phyloP scores from a whole-genome alignment of 2,888 invertebrate species.

The Incurvaria masculella region DNA sequence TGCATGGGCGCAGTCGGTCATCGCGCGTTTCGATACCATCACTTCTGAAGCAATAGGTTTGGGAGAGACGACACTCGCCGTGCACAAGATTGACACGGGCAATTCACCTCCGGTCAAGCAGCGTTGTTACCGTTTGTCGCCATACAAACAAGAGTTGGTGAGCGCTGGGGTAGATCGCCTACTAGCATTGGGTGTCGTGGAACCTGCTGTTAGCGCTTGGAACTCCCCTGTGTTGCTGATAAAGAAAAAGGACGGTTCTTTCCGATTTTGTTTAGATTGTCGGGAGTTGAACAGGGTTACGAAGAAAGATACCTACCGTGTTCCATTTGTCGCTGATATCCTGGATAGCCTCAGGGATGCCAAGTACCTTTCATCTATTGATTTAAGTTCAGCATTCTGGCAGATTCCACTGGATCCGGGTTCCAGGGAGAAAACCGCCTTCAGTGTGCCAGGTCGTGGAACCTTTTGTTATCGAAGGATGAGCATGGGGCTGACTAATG shows the following conservation, averaged over 20 bases:
- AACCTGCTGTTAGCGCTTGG: no score
- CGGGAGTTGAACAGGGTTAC: no score
- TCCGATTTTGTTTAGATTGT: neutral
- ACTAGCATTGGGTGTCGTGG: no score
- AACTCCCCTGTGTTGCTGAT: neutral
- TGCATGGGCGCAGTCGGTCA: no score
- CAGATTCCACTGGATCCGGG: slow-evolving; percentile 4
- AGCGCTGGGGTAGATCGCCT: no score
- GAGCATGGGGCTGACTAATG: slow-evolving; percentile 15
- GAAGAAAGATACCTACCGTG: slow-evolving; percentile 11
- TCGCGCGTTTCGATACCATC: no score
- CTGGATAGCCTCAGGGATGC: slow-evolving; percentile 19
- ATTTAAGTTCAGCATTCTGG: slow-evolving; percentile 15
- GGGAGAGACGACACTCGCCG: no score
- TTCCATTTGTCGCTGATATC: slow-evolving; percentile 19
- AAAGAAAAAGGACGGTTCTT: neutral
- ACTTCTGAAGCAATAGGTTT: no score
- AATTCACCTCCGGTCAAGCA: no score
- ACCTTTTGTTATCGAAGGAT: slow-evolving; percentile 12
- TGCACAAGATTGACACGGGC: no score
- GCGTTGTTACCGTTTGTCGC: no score
- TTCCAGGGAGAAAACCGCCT: slow-evolving; percentile 9
- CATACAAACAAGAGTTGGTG: no score
- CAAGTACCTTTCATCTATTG: slow-evolving; percentile 16
- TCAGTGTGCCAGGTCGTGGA: slow-evolving; percentile 15